These are phyloP conservation scores for Drosophila infuscata DNA, from an alignment of 2,888 invertebrate genomes.

Conservation along the genomic window DNA sequence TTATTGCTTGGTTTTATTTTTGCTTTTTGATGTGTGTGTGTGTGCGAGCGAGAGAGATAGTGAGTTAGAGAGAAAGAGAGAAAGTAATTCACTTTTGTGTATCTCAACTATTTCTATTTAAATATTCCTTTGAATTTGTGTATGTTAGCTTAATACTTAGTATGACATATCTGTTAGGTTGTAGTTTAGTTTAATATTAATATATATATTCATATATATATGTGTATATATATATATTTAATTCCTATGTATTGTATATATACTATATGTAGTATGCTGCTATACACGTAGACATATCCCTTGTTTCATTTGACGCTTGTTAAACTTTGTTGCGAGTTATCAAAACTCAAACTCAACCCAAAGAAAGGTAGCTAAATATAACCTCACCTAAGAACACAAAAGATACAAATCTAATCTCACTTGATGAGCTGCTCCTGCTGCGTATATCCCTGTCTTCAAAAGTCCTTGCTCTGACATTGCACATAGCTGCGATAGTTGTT, in stretches of 20 bases:
- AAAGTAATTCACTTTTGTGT: conserved; percentile 7
- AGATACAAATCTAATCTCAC: conserved; percentile 33
- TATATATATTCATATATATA: neutral
- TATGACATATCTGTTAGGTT: conserved; percentile 31
- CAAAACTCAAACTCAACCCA: conserved; percentile 24
- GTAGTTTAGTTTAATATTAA: conserved; percentile 4
- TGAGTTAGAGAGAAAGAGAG: neutral
- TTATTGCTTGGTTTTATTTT: conserved; percentile 11
- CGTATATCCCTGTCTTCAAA: conserved; percentile 43
- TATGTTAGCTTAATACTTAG: conserved; percentile 23
- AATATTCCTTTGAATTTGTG: conserved; percentile 21
- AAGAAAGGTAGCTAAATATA: conserved; percentile 31
- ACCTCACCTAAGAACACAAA: conserved; percentile 39
- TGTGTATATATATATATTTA: conserved; percentile 10
- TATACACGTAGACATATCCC: conserved; percentile 84
- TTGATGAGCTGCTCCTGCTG: conserved; percentile 9
- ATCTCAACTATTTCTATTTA: conserved; percentile 31
- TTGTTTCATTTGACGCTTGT: conserved; percentile 84
- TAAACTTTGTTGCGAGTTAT: conserved; percentile 71
- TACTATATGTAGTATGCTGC: conserved; percentile 63
- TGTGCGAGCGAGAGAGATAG: conserved; percentile 11
- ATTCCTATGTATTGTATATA: conserved; percentile 20
- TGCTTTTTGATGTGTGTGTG: conserved; percentile 19
- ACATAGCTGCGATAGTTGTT: conserved; percentile 76
- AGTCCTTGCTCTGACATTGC: conserved; percentile 62